These are phyloP conservation scores for Pristionchus entomophagus DNA, from an alignment of 2,888 invertebrate species.

Conservation along the genomic window DNA sequence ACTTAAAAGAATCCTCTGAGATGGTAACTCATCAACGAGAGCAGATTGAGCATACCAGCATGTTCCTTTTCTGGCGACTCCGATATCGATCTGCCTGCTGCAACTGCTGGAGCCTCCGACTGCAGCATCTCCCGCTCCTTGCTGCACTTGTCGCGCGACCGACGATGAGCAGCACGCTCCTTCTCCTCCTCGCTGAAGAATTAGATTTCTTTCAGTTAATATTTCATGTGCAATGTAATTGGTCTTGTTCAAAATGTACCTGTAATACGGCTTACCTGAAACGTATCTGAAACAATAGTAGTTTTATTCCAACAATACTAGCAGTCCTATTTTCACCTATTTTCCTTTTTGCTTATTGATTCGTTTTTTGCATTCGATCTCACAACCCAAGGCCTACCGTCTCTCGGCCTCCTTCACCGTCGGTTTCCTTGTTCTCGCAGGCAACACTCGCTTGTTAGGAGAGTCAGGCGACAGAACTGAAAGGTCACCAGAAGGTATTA, in stretches of 20 bases:
- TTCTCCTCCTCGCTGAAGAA: not conserved
- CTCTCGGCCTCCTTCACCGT: conserved; percentile 5
- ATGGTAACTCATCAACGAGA: not conserved
- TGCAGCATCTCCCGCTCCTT: not conserved
- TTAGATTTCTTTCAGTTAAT: too few relatives aligned
- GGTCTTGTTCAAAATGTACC: too few relatives aligned
- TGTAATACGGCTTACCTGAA: too few relatives aligned
- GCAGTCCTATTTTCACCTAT: too few relatives aligned
- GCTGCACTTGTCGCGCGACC: conserved; percentile 12
- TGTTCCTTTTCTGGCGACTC: not conserved
- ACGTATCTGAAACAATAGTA: too few relatives aligned
- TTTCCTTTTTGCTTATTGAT: too few relatives aligned
- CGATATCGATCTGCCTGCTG: not conserved
- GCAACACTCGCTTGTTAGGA: not conserved
- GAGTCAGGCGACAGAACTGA: not conserved
- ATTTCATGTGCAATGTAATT: too few relatives aligned
- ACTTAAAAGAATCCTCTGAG: too few relatives aligned
- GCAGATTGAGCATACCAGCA: too few relatives aligned
- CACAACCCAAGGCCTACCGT: too few relatives aligned
- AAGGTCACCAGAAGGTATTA: not conserved
- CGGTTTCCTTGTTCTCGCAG: not conserved
- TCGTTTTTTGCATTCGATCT: too few relatives aligned
- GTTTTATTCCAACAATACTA: too few relatives aligned
- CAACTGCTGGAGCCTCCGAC: not conserved
- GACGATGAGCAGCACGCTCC: not conserved